Conservation (phyloP, 2,888 invertebrate species). For the Actias luna region DNA sequence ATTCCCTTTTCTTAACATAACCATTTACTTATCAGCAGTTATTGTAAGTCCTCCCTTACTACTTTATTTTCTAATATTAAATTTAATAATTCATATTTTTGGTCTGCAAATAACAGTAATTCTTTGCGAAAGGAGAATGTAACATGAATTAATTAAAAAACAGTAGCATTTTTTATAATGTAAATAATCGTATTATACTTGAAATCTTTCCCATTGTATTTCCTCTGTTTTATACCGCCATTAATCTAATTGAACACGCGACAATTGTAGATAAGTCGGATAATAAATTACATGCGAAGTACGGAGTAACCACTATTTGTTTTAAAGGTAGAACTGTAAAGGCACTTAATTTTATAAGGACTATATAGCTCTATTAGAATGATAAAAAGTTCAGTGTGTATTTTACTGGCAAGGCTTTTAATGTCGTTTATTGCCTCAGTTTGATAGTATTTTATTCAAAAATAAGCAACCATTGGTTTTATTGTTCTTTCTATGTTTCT, state of each 20-base stretch:
- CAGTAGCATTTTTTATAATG: neutral
- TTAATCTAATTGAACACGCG: slow-evolving; percentile 22
- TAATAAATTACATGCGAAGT: slow-evolving; percentile 17
- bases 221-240: slow-evolving; percentile 22
- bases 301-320: slow-evolving; percentile 23
- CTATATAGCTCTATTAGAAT: slow-evolving; percentile 27
- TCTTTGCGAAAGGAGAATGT: too few relatives aligned
- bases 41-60: too few relatives aligned
- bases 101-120: neutral
- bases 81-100: too few relatives aligned
- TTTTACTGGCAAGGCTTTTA: slow-evolving; percentile 10
- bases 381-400: slow-evolving; percentile 24
- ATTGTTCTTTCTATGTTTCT: slow-evolving; percentile 22
- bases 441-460: slow-evolving; percentile 29
- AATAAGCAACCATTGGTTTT: slow-evolving; percentile 27
- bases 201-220: slow-evolving; percentile 7
- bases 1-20: too few relatives aligned
- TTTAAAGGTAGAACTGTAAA: slow-evolving; percentile 26
- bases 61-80: too few relatives aligned
- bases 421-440: slow-evolving; percentile 25
- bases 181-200: neutral
- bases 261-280: slow-evolving; percentile 15
- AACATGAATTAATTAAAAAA: neutral
- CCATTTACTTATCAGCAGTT: too few relatives aligned
- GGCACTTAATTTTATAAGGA: slow-evolving; percentile 27